Percentiles rank a stretch among this genome's conserved stretches.
Conservation (phyloP, 2,113 vertebrate species). For the Chaenogobius annularis region DNA sequence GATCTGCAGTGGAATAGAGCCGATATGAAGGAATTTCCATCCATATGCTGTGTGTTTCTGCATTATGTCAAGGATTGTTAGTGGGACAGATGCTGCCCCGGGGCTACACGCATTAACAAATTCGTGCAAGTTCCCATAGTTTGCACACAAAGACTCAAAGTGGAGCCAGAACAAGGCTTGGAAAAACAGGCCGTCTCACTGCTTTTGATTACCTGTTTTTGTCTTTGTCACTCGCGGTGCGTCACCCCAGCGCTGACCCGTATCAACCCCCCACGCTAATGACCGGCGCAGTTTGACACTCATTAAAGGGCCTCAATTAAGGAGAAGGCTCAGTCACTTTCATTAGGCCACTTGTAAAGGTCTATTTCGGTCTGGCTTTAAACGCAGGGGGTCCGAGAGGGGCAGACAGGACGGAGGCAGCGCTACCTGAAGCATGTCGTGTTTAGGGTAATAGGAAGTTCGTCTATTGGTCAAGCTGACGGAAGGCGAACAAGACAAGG, state of each 20-base stretch:
- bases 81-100: constrained; percentile 62
- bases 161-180: constrained; percentile 10
- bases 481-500: neutral
- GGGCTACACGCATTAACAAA: constrained; percentile 52
- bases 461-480: neutral
- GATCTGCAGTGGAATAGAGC: constrained; percentile 30
- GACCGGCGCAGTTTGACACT: constrained; percentile 69
- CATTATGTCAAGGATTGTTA: constrained; percentile 49
- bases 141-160: constrained; percentile 32
- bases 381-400: constrained; percentile 30
- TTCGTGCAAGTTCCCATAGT: constrained; percentile 26
- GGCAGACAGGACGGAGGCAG: constrained; percentile 19
- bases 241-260: constrained; percentile 62
- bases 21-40: constrained; percentile 45
- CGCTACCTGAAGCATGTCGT: constrained; percentile 29
- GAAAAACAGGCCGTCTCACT: constrained; percentile 31
- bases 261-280: constrained; percentile 64
- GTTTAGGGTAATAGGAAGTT: neutral
- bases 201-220: constrained; percentile 11
- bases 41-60: constrained; percentile 50
- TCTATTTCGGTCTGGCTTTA: constrained; percentile 64
- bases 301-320: constrained; percentile 77
- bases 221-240: constrained; percentile 19
- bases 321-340: constrained; percentile 65
- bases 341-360: constrained; percentile 66